phyloP scores from a whole-genome alignment of 2,888 invertebrate genomes.

The Chironomus riparius region DNA sequence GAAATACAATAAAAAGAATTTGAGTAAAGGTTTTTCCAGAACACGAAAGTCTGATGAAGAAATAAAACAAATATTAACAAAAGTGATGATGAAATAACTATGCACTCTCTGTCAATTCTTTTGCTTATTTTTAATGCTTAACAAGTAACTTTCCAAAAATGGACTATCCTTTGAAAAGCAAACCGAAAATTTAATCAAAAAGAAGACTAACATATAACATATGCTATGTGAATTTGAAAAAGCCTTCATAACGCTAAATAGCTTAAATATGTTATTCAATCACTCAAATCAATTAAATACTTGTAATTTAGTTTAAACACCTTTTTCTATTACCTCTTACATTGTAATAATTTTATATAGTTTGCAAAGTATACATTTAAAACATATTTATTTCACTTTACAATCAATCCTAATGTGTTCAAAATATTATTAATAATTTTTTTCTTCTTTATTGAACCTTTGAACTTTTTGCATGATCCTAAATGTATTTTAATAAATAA shows the following conservation, averaged over 20 bases:
- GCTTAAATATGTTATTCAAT: not conserved
- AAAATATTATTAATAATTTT: too few species aligned
- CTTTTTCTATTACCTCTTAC: too few species aligned
- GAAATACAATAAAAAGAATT: conserved; percentile 41
- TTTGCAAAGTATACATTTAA: too few species aligned
- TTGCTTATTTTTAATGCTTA: not conserved
- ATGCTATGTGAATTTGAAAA: not conserved
- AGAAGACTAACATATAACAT: not conserved
- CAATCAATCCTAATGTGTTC: too few species aligned
- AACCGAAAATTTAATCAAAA: not conserved
- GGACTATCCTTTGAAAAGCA: not conserved
- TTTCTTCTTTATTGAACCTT: too few species aligned
- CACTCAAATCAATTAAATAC: not conserved
- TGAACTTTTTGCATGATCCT: too few species aligned
- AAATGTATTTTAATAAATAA: too few species aligned
- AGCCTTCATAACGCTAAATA: not conserved
- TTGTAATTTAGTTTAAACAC: too few species aligned
- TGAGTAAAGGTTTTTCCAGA: conserved; percentile 28
- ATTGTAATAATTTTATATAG: too few species aligned
- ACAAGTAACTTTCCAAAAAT: too few species aligned
- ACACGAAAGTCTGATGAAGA: conserved; percentile 2
- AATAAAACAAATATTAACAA: not conserved
- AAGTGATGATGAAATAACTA: not conserved
- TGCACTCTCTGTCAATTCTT: not conserved
- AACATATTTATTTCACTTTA: too few species aligned